phyloP scores from a whole-genome alignment of 2,113 vertebrate species.

The Carassius carassius region DNA sequence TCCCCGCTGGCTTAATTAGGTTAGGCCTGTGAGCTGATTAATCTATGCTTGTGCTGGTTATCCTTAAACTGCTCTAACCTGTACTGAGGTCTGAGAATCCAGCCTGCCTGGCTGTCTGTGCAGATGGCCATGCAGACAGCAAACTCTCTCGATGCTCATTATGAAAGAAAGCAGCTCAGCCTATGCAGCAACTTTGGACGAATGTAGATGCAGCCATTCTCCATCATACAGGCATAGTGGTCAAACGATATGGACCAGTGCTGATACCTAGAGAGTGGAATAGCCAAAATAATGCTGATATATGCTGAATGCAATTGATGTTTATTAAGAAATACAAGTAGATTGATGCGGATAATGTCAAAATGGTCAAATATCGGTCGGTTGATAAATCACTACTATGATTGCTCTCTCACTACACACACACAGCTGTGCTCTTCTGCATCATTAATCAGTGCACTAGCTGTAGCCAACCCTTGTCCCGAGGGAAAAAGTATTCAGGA shows the following conservation, averaged over 20 bases:
- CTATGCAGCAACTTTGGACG: not conserved
- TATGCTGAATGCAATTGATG: no score
- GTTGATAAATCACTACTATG: not conserved
- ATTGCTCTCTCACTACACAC: not conserved
- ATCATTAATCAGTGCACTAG: not conserved
- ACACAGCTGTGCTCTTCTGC: not conserved
- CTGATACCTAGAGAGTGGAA: not conserved
- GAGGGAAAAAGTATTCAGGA: not conserved
- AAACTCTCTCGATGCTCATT: not conserved
- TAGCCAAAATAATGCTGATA: not conserved
- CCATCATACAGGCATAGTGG: not conserved
- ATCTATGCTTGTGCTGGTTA: constrained; percentile 53
- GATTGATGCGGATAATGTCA: not conserved
- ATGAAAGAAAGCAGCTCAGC: not conserved
- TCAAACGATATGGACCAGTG: no score
- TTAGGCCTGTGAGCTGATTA: constrained; percentile 51
- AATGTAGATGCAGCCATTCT: not conserved
- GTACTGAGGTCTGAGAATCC: constrained; percentile 14
- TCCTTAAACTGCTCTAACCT: constrained; percentile 52
- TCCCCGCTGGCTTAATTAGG: constrained; percentile 48
- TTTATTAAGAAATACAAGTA: no score
- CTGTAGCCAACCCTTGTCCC: not conserved
- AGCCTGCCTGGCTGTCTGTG: not conserved
- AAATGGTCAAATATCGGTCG: not conserved
- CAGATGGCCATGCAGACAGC: constrained; percentile 24